A percentile compares a stretch with the other conserved stretches of the same genome.
These are phyloP conservation scores for Cephalotes varians DNA, from an alignment of 2,888 invertebrate genomes.

Conservation along the genomic window DNA sequence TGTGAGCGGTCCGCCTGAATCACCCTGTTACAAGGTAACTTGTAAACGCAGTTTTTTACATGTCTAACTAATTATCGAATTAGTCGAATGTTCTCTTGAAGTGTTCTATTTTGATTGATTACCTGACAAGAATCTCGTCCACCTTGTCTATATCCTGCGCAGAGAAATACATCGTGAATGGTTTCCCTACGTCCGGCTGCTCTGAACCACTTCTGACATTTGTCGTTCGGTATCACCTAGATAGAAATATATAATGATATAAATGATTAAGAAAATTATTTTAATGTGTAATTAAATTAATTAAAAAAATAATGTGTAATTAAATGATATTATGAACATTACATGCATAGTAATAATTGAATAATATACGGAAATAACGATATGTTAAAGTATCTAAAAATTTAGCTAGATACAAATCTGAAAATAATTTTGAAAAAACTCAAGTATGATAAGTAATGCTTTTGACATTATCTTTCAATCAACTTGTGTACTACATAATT, in stretches of 20 bases:
- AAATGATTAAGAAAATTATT: no score
- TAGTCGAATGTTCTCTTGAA: neutral
- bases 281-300: neutral
- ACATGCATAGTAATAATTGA: neutral
- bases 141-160: constrained; percentile 97
- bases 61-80: constrained; percentile 6
- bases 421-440: no score
- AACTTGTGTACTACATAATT: no score
- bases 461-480: no score
- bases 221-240: constrained; percentile 93
- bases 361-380: no score
- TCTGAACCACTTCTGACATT: constrained; percentile 97
- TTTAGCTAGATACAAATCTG: no score
- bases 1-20: constrained; percentile 95
- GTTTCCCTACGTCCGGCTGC: constrained; percentile 95
- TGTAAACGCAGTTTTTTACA: neutral
- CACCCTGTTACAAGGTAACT: constrained; percentile 84
- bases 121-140: constrained; percentile 88
- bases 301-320: neutral
- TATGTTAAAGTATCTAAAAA: neutral
- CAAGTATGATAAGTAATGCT: no score
- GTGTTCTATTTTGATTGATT: constrained; percentile 39
- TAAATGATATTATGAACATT: neutral
- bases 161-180: constrained; percentile 97
- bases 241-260: constrained; percentile 1